phyloP scores from a whole-genome alignment of 2,888 invertebrate genomes.

The Pomacea canaliculata region DNA sequence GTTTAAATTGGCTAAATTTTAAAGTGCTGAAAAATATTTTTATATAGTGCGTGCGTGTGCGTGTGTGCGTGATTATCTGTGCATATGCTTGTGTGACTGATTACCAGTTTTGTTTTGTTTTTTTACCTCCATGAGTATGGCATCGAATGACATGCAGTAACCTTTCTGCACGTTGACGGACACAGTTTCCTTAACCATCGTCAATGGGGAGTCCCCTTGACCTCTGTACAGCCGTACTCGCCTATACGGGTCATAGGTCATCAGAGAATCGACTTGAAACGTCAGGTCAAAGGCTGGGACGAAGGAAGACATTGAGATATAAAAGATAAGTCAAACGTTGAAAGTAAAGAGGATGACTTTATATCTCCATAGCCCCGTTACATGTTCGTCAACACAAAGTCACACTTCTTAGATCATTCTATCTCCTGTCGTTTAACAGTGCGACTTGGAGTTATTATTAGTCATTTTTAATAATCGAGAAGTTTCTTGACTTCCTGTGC shows the following conservation, averaged over 20 bases:
- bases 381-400: too few species aligned
- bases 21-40: too few species aligned
- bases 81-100: too few species aligned
- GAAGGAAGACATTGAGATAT: neutral
- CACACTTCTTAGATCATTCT: too few species aligned
- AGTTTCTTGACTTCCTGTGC: too few species aligned
- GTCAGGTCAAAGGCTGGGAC: slow-evolving; percentile 3
- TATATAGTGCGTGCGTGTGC: too few species aligned
- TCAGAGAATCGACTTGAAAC: slow-evolving; percentile 5
- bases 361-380: too few species aligned
- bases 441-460: too few species aligned
- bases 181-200: neutral
- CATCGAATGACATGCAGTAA: neutral
- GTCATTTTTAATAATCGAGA: too few species aligned
- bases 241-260: neutral
- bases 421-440: too few species aligned
- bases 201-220: neutral
- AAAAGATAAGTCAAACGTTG: neutral
- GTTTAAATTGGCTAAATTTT: too few species aligned
- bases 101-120: neutral
- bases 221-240: slow-evolving; percentile 5
- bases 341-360: neutral
- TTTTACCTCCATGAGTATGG: neutral
- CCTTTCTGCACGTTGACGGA: neutral
- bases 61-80: too few species aligned